Evolutionary conservation across 2,113 vertebrate species (phyloP).

Genomic region (Hippocampus comes): DNA sequence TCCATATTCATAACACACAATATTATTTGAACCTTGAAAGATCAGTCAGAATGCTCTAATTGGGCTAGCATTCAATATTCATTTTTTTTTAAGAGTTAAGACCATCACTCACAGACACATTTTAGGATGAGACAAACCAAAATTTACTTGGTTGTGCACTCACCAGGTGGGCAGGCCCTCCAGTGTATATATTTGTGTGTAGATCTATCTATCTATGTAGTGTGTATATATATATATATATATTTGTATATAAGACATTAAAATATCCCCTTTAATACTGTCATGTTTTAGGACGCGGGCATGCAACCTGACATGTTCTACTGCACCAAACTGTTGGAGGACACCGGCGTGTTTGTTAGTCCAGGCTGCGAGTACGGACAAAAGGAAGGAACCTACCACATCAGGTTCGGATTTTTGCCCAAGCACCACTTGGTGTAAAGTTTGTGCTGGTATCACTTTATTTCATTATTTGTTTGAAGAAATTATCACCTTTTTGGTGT

Average conservation of each 20-base stretch:
- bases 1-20: too few relatives aligned
- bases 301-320: slow-evolving; percentile 66
- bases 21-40: too few relatives aligned
- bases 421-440: background rate
- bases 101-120: too few relatives aligned
- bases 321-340: slow-evolving; percentile 62
- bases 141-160: background rate
- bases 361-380: slow-evolving; percentile 58
- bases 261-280: background rate
- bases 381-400: slow-evolving; percentile 60
- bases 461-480: background rate
- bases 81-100: too few relatives aligned
- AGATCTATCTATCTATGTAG: too few relatives aligned
- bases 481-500: too few relatives aligned
- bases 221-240: background rate
- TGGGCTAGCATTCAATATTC: too few relatives aligned
- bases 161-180: too few relatives aligned
- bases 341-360: slow-evolving; percentile 45
- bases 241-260: background rate
- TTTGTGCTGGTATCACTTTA: background rate
- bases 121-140: background rate
- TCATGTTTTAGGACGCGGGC: slow-evolving; percentile 53
- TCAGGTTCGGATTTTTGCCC: slow-evolving; percentile 53
- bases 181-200: background rate
- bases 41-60: too few relatives aligned